Conservation (phyloP, 1,140 invertebrate genomes). For the Brevipalpus yothersi region DNA sequence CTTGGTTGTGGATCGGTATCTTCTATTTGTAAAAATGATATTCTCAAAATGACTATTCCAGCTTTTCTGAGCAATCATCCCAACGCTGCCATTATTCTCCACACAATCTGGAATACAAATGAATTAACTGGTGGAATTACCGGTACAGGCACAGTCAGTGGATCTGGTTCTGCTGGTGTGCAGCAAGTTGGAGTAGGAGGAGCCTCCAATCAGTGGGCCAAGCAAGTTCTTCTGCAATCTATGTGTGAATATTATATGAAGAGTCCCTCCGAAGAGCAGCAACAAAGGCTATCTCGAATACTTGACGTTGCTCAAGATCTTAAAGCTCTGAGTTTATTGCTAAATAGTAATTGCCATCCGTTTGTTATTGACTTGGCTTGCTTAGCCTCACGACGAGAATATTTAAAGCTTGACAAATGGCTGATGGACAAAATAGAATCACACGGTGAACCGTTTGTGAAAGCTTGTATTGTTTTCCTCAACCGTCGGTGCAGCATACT, state of each 20-base stretch:
- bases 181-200: neutral
- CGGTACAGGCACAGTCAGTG: neutral
- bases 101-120: slow-evolving; percentile 60
- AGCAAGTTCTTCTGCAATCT: slow-evolving; percentile 31
- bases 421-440: slow-evolving; percentile 84
- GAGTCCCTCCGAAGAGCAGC: slow-evolving; percentile 58
- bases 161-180: neutral
- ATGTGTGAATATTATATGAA: slow-evolving; percentile 88
- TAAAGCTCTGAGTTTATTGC: slow-evolving; percentile 69
- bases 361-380: slow-evolving; percentile 96
- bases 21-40: slow-evolving; percentile 4
- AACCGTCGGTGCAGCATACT: slow-evolving; percentile 52
- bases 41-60: slow-evolving; percentile 31
- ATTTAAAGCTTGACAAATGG: slow-evolving; percentile 96
- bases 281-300: slow-evolving; percentile 70
- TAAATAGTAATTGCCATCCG: slow-evolving; percentile 72
- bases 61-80: slow-evolving; percentile 78
- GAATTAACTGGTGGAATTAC: neutral
- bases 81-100: slow-evolving; percentile 70
- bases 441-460: slow-evolving; percentile 65
- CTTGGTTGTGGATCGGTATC: slow-evolving; percentile 18
- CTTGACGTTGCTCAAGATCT: slow-evolving; percentile 91
- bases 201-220: slow-evolving; percentile 2
- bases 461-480: slow-evolving; percentile 57
- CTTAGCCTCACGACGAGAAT: slow-evolving; percentile 79